These are phyloP conservation scores for Girardinus metallicus DNA, from an alignment of 2,797 vertebrate species.

Conservation along the genomic window DNA sequence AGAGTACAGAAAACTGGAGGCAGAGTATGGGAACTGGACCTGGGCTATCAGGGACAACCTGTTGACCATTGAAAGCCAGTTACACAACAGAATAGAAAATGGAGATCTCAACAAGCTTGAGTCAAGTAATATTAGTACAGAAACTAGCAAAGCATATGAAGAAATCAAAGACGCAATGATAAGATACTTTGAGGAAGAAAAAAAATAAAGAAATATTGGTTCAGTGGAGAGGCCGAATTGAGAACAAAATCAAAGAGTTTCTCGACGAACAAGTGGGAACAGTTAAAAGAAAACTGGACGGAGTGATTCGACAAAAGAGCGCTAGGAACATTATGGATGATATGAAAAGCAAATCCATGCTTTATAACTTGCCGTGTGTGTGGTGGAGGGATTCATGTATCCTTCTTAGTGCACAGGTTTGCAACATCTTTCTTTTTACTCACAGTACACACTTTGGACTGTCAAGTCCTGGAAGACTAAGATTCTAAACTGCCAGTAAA, in stretches of 20 bases:
- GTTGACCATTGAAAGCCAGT: constrained; percentile 47
- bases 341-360: too few relatives aligned
- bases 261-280: too few relatives aligned
- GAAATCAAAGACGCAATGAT: neutral
- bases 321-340: too few relatives aligned
- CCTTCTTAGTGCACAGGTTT: too few relatives aligned
- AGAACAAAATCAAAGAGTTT: too few relatives aligned
- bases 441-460: too few relatives aligned
- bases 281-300: too few relatives aligned
- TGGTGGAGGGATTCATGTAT: too few relatives aligned
- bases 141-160: neutral
- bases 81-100: constrained; percentile 41
- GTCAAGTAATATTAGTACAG: fast-evolving
- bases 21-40: constrained; percentile 65
- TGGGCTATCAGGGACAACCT: constrained; percentile 75
- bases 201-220: constrained; percentile 38
- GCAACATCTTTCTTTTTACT: too few relatives aligned
- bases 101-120: constrained; percentile 15
- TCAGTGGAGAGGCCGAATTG: constrained; percentile 39
- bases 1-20: constrained; percentile 74
- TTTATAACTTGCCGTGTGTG: too few relatives aligned
- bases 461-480: neutral
- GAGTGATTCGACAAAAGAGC: too few relatives aligned
- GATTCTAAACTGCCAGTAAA: neutral
- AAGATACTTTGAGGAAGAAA: constrained; percentile 15